Evolutionary conservation across 2,797 vertebrate genomes (phyloP), one percentile per base, ranked within the genome.

Genomic region (Anomalospiza imberbis): DNA sequence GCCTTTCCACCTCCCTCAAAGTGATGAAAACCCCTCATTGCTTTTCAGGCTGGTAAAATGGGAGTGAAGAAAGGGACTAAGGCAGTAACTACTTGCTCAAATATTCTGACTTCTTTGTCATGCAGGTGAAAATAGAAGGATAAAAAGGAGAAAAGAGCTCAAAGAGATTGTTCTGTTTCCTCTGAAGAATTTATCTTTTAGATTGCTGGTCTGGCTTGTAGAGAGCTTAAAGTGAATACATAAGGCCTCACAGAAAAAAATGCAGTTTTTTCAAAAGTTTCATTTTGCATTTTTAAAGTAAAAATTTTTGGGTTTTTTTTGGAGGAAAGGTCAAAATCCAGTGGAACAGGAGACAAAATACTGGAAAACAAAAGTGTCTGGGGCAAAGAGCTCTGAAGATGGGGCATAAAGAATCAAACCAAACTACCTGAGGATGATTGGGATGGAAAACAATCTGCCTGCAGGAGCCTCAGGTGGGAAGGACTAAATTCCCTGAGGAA

Each of bases 101-200:
- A 86, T 92, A 89, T 95, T 96, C 80, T 28, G 51, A 81, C 32
- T 78, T 50, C 55, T 73, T 75, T 92, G 74, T 94, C 6, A 4
- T 38, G 68, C 58, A 47, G 58, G 90, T 90, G 73, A 74, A 80
- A 89, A 88, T 20, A 83, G 47, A 89, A 88, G 62, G 50, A 75
- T 75, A 50, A 89, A 91, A 92, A 85, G 47, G 38, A 84, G 67
- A 50, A 68, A 89, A 80, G 36, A 73, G 42, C 14, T 21, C 47
- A 67, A 83, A 87, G 45, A 73, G 18, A 60, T 74, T 83, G 36
- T 91, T 89, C 58, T 66, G 13, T 78, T 86, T 84, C 47, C 55
- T 93, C 62, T 86, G 62, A 86, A 95, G 93, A 86, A 72, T 19
- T 77, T 2, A 40, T 70, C 44, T 66, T 48, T 88, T 51, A 86